Evolutionary conservation across 2,797 vertebrate genomes (phyloP).

Genomic region (Coranthus polyacanthus): DNA sequence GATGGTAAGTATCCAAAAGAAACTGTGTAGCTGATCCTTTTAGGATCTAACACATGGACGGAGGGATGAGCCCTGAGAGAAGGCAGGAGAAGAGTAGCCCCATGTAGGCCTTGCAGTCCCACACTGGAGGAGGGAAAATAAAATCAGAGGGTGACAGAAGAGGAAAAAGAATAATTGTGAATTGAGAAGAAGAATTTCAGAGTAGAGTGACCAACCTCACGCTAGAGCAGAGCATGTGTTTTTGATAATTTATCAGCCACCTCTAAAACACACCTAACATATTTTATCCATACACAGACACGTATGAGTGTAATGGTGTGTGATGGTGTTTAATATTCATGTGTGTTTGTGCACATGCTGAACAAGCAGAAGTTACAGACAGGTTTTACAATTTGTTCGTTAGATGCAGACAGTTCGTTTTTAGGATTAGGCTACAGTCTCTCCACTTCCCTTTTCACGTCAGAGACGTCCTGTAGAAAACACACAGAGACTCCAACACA

Average conservation of each 20-base stretch:
- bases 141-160: slow-evolving; percentile 14
- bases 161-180: slow-evolving; percentile 21
- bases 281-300: slow-evolving; percentile 65
- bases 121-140: slow-evolving; percentile 22
- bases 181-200: too few species aligned
- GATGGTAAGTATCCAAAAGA: slow-evolving; percentile 35
- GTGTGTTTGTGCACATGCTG: slow-evolving; percentile 12
- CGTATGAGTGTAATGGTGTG: slow-evolving; percentile 7
- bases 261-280: slow-evolving; percentile 67
- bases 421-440: slow-evolving; percentile 1
- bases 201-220: too few species aligned
- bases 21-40: slow-evolving; percentile 16
- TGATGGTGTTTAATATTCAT: slow-evolving; percentile 31
- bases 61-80: slow-evolving; percentile 5
- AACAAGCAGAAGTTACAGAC: too few species aligned
- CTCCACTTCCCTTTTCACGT: neutral
- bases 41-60: slow-evolving; percentile 2
- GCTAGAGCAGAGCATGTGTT: slow-evolving; percentile 60
- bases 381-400: too few species aligned
- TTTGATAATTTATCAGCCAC: slow-evolving; percentile 69
- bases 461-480: slow-evolving; percentile 1
- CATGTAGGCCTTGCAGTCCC: slow-evolving; percentile 66
- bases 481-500: neutral
- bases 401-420: slow-evolving; percentile 31
- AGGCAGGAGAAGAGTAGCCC: slow-evolving; percentile 10